Conservation (phyloP, 1,140 invertebrate species). For the Leptopilina clavipes region DNA sequence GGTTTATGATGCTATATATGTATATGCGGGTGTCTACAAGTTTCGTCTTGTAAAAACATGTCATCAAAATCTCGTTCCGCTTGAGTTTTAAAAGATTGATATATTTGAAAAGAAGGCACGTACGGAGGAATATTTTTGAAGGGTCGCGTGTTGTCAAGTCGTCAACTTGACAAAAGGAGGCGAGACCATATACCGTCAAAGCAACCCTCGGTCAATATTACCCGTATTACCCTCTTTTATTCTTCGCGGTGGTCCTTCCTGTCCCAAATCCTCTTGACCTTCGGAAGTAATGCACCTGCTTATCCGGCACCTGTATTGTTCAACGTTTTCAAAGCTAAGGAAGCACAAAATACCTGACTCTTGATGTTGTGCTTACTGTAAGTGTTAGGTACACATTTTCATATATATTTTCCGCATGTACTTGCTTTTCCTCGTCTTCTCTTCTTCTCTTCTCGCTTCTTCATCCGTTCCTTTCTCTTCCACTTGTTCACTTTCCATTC, state of each 20-base stretch:
- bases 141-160: conserved; percentile 28
- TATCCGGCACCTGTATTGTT: conserved; percentile 38
- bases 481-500: not conserved
- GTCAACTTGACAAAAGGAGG: conserved; percentile 16
- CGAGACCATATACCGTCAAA: conserved; percentile 25
- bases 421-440: not conserved
- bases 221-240: conserved; percentile 22
- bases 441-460: not conserved
- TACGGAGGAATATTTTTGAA: conserved; percentile 25
- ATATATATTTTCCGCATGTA: not conserved
- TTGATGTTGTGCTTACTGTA: not conserved
- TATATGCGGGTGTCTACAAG: not conserved
- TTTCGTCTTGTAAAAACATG: conserved; percentile 18
- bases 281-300: conserved; percentile 34
- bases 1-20: not conserved
- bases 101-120: conserved; percentile 30
- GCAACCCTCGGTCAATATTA: conserved; percentile 32
- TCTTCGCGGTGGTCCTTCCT: conserved; percentile 27
- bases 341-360: not conserved
- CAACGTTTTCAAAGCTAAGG: not conserved
- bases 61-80: conserved; percentile 33
- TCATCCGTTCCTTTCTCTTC: conserved; percentile 30
- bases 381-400: not conserved
- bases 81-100: conserved; percentile 30
- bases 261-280: conserved; percentile 33